Conservation (phyloP, 2,797 vertebrate genomes). For the Varecia variegata region DNA sequence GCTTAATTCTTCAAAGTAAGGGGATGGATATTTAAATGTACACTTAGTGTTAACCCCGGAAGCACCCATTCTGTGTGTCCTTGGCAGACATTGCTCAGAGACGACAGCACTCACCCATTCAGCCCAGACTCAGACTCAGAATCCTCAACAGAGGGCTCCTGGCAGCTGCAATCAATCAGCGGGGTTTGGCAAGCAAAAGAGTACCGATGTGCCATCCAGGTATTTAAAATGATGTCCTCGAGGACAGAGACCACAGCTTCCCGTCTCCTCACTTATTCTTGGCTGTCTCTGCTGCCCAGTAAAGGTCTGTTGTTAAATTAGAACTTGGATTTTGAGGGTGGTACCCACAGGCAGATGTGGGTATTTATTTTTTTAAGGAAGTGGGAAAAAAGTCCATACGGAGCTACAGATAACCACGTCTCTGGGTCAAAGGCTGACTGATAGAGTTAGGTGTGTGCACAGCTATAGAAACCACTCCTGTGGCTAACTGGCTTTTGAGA, state of each 20-base stretch:
- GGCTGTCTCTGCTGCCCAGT: neutral
- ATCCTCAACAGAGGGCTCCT: neutral
- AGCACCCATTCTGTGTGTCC: neutral
- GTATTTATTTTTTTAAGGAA: conserved; percentile 21
- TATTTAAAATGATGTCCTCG: conserved; percentile 4
- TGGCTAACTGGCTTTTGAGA: conserved; percentile 43
- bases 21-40: neutral
- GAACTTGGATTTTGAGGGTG: conserved; percentile 10
- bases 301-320: neutral
- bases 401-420: neutral
- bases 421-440: conserved; percentile 21
- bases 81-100: neutral
- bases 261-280: neutral
- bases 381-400: neutral
- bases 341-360: neutral
- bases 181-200: neutral
- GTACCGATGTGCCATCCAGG: neutral
- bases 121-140: neutral
- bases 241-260: neutral
- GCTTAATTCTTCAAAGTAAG: neutral
- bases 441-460: neutral
- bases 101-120: neutral
- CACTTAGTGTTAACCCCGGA: neutral
- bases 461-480: conserved; percentile 11
- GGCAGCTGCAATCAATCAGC: neutral